Base-by-base conservation (phyloP, 2,888 invertebrate genomes). In the Polylopha cassiicola region DNA sequence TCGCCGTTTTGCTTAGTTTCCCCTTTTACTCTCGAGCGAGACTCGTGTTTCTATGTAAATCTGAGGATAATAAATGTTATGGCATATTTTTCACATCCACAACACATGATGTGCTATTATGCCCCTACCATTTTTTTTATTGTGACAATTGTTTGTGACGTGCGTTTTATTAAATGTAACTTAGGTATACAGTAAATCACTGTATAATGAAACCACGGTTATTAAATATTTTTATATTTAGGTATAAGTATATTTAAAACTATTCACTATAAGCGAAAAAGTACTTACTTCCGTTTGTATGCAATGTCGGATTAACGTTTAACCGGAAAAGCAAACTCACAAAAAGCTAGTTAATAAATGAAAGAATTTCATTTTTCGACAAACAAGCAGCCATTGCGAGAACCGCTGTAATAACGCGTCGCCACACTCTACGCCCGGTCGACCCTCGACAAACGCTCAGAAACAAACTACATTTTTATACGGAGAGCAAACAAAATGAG, bases 401-500 rank as follows among this genome's bases (percentile, higher is more conserved):
- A 63, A 65, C 57, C 57, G 54, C 48, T 50, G 49, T 69, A 64
- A 69, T 68, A 70, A 67, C 61, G 60, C 56, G 57, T 58, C 52
- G 55, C 56, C 51, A 54, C 45, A 34, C 30, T 42, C 39, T 28
- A 33, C 43, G 36, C 32, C 37, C 44, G 28, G 43, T 29, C 48
- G 47, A 44, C 63, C 61, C 66, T 71, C 67, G 55, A 63, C 69
- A 70, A 69, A 66, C 63, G 65, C 61, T 70, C 68, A 57, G 61
- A 69, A 74, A 74, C 73, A 74, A 79, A 76, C 73, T 78, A 79
- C 73, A 77, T 77, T 79, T 80, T 78, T 78, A 78, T 74, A 75
- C 71, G 65, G 61, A 66, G 65, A 71, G 65, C 72, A 77, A 80
- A 82, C 74, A 75, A 77, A 80, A 78, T 77, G 73, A 78, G 74